Evolutionary conservation across 2,888 invertebrate genomes (phyloP).

Genomic region (Danaus chrysippus): DNA sequence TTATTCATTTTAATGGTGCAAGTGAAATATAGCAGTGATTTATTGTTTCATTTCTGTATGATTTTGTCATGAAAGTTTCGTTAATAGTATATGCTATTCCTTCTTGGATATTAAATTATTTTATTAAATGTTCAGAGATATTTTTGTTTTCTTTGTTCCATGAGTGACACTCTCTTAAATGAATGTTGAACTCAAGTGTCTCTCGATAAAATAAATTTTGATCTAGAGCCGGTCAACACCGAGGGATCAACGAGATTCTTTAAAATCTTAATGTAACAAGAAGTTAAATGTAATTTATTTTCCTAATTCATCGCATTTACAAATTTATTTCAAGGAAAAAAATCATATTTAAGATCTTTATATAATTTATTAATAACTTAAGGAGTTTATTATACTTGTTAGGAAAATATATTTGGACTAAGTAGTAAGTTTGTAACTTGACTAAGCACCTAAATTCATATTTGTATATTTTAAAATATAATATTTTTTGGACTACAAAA

Average conservation of each 20-base stretch:
- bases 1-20: slow-evolving; percentile 16
- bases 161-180: neutral
- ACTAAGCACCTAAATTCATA: too few species aligned
- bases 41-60: neutral
- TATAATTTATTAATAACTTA: too few species aligned
- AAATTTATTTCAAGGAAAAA: neutral
- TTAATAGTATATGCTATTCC: neutral
- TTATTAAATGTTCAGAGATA: neutral
- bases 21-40: slow-evolving; percentile 13
- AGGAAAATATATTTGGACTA: too few species aligned
- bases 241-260: neutral
- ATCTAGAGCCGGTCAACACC: neutral
- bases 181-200: neutral
- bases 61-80: neutral
- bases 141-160: neutral
- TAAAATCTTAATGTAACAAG: neutral
- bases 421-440: too few species aligned
- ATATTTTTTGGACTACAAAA: too few species aligned
- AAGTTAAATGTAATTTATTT: slow-evolving; percentile 1
- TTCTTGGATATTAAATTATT: neutral
- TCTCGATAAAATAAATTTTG: neutral
- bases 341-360: neutral
- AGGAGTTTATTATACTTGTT: too few species aligned
- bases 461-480: too few species aligned
- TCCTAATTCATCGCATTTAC: neutral